A percentile compares a stretch with the other conserved stretches of the same genome.
phyloP scores from a whole-genome alignment of 1,140 invertebrate genomes.

The Drosophila sucinea region DNA sequence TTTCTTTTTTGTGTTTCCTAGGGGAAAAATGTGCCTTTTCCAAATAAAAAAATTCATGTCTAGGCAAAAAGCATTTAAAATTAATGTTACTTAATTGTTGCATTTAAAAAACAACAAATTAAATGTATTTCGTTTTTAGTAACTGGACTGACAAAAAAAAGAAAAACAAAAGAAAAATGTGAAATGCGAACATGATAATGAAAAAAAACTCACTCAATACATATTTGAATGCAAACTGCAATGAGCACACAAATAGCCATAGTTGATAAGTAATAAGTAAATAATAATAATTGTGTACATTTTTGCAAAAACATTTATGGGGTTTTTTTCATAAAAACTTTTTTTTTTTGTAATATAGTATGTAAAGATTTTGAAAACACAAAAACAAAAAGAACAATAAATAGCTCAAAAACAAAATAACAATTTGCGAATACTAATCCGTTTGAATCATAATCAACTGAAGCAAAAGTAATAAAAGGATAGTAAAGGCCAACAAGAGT shows the following conservation, averaged over 20 bases:
- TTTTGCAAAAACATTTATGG: constrained; percentile 59
- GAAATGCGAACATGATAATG: constrained; percentile 30
- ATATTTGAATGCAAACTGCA: constrained; percentile 48
- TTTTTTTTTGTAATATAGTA: constrained; percentile 47
- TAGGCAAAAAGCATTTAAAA: constrained; percentile 26
- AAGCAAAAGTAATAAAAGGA: too few species aligned
- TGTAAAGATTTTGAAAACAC: constrained; percentile 49
- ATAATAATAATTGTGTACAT: constrained; percentile 60
- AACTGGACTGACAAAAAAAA: constrained; percentile 66
- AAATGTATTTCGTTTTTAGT: constrained; percentile 55
- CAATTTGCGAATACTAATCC: too few species aligned
- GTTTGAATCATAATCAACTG: neutral
- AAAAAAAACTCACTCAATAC: constrained; percentile 57
- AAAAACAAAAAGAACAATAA: constrained; percentile 66
- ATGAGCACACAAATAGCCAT: constrained; percentile 65
- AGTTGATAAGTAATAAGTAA: constrained; percentile 42
- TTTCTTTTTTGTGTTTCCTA: constrained; percentile 15
- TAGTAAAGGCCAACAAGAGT: too few species aligned
- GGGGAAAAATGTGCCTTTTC: constrained; percentile 63
- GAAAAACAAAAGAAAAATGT: constrained; percentile 30
- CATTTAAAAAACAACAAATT: constrained; percentile 60
- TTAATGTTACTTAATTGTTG: constrained; percentile 72
- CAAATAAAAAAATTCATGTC: constrained; percentile 19
- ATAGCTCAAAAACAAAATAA: constrained; percentile 55
- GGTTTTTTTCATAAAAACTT: constrained; percentile 36